Evolutionary conservation across 2,113 vertebrate genomes (phyloP).

Genomic region (Silurus glanis): DNA sequence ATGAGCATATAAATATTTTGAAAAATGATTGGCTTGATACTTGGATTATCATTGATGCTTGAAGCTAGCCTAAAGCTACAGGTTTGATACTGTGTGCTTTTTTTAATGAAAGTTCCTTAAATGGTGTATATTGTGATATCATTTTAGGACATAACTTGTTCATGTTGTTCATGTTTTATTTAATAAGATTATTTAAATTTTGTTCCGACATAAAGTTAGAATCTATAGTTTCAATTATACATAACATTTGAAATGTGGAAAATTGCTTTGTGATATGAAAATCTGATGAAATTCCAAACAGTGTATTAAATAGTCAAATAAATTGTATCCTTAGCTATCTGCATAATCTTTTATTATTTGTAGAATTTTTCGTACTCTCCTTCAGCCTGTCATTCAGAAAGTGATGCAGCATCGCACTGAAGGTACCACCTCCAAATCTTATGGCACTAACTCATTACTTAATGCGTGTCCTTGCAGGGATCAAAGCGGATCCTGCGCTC

Average conservation of each 20-base stretch:
- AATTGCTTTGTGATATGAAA: background rate
- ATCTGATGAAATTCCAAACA: background rate
- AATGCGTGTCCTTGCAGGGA: constrained; percentile 70
- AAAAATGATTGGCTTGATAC: background rate
- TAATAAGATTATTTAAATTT: background rate
- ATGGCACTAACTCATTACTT: background rate
- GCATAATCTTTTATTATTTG: background rate
- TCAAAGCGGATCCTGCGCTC: constrained; percentile 90
- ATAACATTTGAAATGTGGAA: background rate
- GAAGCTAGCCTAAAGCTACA: too few species aligned
- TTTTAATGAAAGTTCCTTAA: too few species aligned
- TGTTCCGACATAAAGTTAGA: background rate
- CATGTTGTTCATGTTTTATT: background rate
- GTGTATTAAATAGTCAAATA: background rate
- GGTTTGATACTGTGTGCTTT: too few species aligned
- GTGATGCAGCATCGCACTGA: background rate
- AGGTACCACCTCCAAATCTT: background rate
- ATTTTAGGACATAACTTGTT: background rate
- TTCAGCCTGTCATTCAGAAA: background rate
- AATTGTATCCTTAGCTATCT: background rate
- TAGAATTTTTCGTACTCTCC: too few species aligned
- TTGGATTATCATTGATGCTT: too few species aligned
- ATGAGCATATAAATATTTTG: background rate
- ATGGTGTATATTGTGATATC: background rate
- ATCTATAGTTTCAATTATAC: background rate